Conservation (phyloP, 2,797 vertebrate species). For the Monodelphis domestica region DNA sequence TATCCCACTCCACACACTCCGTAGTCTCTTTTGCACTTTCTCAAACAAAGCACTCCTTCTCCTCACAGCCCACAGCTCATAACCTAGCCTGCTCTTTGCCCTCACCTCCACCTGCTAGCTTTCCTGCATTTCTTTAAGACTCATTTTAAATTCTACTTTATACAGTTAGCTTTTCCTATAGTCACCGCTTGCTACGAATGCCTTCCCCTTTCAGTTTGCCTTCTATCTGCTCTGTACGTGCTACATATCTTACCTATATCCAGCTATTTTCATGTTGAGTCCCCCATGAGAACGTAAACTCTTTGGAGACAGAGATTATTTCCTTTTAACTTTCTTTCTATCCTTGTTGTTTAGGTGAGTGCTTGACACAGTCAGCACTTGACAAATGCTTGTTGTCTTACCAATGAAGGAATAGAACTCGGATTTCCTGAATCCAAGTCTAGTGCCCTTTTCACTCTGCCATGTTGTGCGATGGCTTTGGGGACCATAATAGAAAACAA, state of each 20-base stretch:
- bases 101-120: not conserved
- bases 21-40: not conserved
- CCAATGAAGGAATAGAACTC: not conserved
- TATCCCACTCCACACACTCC: not conserved
- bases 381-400: not conserved
- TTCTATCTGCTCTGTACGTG: not conserved
- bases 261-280: not conserved
- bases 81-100: not conserved
- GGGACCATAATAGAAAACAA: not conserved
- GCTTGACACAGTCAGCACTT: not conserved
- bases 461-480: not conserved
- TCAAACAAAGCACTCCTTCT: not conserved
- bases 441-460: not conserved
- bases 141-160: not conserved
- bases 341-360: not conserved
- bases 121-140: not conserved
- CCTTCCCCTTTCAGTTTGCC: not conserved
- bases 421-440: not conserved
- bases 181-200: not conserved
- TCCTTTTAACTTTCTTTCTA: not conserved
- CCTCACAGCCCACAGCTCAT: not conserved
- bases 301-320: not conserved
- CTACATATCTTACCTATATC: no score
- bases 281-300: not conserved
- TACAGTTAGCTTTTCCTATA: not conserved